Percentiles rank a stretch among this genome's conserved stretches.
phyloP scores from a whole-genome alignment of 2,888 invertebrate genomes.

The Bimastos eiseni region DNA sequence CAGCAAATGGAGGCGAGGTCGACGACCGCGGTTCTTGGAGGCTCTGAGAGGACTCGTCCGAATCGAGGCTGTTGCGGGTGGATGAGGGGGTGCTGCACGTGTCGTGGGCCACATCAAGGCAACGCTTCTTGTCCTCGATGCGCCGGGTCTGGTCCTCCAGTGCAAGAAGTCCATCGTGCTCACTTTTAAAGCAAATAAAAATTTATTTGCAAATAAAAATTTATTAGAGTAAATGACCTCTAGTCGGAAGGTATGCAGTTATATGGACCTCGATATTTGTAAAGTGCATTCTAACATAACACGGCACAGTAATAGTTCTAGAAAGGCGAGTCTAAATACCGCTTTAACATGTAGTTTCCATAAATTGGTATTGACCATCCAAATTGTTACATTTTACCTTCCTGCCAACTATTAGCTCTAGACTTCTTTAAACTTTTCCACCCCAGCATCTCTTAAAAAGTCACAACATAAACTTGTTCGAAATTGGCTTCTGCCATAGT shows the following conservation, averaged over 20 bases:
- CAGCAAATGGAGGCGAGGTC: not conserved
- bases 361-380: too few relatives aligned
- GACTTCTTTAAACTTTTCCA: too few relatives aligned
- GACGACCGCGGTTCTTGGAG: not conserved
- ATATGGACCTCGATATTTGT: too few relatives aligned
- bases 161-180: not conserved
- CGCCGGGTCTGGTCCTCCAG: constrained; percentile 2
- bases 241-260: too few relatives aligned
- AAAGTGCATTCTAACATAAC: too few relatives aligned
- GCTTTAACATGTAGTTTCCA: too few relatives aligned
- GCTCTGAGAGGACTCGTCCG: not conserved
- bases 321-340: too few relatives aligned
- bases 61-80: not conserved
- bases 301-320: too few relatives aligned
- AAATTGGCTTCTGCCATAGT: too few relatives aligned
- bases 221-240: too few relatives aligned
- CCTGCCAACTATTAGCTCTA: not conserved
- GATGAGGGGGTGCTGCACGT: not conserved
- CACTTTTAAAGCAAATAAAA: not conserved
- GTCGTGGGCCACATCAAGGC: not conserved
- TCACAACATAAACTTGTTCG: not conserved
- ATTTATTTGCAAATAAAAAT: too few relatives aligned
- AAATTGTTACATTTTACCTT: too few relatives aligned
- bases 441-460: not conserved
- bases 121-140: not conserved